Evolutionary conservation across 2,888 invertebrate genomes (phyloP), one percentile per base, ranked within the genome.

Genomic region (Clistopyga incitator): DNA sequence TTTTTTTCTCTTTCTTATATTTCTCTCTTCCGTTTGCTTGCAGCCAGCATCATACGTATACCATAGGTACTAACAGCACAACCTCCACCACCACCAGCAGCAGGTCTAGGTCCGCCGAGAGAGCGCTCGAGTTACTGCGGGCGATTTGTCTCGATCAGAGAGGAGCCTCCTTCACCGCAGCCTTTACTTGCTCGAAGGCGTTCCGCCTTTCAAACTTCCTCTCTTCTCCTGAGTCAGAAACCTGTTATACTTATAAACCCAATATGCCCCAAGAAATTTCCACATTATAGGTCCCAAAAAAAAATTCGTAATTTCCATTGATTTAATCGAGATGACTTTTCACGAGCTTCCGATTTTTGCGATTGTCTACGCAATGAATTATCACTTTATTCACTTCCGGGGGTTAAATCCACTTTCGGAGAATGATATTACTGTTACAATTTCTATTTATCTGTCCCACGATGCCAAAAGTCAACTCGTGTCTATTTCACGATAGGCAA

Each of bases 141-240:
- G 87, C 85, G 85, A 87, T 86, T 87, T 86, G 87, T 87, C 85
- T 87, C 85, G 87, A 86, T 87, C 85, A 84, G 82, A 34, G 34
- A 47, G 47, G 71, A 50, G 52, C 75, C 81, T 76, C 75, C 81
- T 81, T 34, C 70, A 47, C 45, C 25, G 25, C 64, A 70, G 18
- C 78, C 45, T 76, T 42, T 34, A 65, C 45, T 61, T 56, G 29
- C 64, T 64, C 42, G 38, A 10, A 42, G 68, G 64, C 65, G 54
- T 29, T 20, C 20, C 61, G 56, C 77, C 81, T 76, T 45, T 71
- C 52, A 64, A 75, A 75, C 59, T 80, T 75, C 47, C 65, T 56
- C 54, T 64, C 56, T 71, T 56, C 56, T 64, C 56, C 56, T 59
- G 61, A 59, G 67, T 67, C 52, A 20, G 50, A 78, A 23, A 67